Evolutionary conservation across 2,888 invertebrate species (phyloP).

Genomic region (Ectemnius cavifrons): DNA sequence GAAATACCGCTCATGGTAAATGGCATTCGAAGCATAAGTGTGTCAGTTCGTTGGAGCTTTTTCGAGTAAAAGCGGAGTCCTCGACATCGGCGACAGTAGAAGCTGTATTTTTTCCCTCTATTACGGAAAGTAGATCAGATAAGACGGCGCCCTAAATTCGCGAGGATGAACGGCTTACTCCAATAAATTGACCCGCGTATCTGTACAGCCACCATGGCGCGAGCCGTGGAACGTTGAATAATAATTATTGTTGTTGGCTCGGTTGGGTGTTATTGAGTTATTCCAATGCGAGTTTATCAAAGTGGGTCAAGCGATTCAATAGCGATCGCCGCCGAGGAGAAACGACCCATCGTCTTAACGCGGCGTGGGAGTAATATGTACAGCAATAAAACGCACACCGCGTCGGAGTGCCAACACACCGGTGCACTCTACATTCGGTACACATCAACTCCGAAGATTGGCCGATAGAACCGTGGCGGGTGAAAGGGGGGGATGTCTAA

Average conservation of each 20-base stretch:
- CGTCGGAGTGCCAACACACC: constrained; percentile 9
- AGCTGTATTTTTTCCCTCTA: no score
- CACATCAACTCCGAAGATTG: constrained; percentile 21
- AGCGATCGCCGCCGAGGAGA: constrained; percentile 69
- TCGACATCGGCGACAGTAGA: no score
- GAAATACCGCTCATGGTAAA: no score
- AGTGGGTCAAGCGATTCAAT: constrained; percentile 78
- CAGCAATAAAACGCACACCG: constrained; percentile 33
- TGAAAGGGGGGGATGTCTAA: constrained; percentile 3
- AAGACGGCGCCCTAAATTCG: constrained; percentile 6
- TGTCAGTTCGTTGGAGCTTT: no score
- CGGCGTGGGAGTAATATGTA: constrained; percentile 63
- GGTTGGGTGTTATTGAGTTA: constrained; percentile 73
- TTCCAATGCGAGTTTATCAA: constrained; percentile 77
- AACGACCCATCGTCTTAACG: constrained; percentile 66
- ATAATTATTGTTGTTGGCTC: constrained; percentile 72
- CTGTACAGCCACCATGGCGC: constrained; percentile 31
- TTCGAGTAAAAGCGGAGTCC: no score
- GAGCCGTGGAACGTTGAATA: constrained; percentile 64
- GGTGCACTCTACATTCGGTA: constrained; percentile 27
- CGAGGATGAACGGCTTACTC: constrained; percentile 29
- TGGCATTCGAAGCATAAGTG: no score
- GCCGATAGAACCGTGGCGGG: not conserved
- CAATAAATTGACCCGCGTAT: constrained; percentile 51
- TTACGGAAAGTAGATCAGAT: no score